phyloP scores from a whole-genome alignment of 2,113 vertebrate species.

The Mus pahari region DNA sequence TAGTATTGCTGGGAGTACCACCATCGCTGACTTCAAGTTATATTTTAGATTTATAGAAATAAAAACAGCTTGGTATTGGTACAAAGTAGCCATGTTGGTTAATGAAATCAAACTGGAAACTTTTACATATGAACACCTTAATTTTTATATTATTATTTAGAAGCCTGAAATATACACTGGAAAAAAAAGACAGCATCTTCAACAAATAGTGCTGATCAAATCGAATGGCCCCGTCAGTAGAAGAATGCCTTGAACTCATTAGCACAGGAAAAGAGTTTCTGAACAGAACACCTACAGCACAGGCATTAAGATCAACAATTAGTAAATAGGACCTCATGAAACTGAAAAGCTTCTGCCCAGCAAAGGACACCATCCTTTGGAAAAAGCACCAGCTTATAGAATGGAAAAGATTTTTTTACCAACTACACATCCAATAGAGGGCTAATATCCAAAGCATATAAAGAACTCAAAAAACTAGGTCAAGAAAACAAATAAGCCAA shows the following conservation, averaged over 20 bases:
- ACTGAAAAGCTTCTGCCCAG: neutral
- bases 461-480: neutral
- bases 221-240: neutral
- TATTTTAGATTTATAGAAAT: neutral
- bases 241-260: neutral
- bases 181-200: neutral
- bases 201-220: neutral
- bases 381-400: neutral
- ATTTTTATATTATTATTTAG: neutral
- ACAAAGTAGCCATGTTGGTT: neutral
- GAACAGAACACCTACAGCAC: neutral
- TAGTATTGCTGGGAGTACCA: neutral
- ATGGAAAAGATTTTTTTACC: neutral
- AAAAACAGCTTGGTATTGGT: neutral
- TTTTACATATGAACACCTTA: neutral
- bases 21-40: neutral
- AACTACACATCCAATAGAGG: neutral
- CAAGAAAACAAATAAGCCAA: neutral
- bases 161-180: neutral
- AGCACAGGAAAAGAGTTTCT: neutral
- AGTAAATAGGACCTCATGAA: neutral
- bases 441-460: neutral
- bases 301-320: neutral
- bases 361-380: neutral
- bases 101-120: neutral